Base-by-base conservation (phyloP, 2,888 invertebrate species). In the Morinoia aosen region DNA sequence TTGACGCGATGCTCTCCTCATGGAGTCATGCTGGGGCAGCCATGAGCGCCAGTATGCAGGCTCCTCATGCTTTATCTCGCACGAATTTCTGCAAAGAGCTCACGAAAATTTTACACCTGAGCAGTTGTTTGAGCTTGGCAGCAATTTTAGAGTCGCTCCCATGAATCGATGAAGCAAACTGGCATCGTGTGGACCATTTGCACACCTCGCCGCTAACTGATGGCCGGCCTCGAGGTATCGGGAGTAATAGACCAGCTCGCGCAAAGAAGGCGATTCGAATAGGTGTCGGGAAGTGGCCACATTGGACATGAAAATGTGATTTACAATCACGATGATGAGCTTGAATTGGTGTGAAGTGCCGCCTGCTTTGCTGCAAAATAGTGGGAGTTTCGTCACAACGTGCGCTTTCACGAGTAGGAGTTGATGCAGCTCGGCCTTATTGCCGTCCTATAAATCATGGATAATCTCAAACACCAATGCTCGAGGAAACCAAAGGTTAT, bases 61-160 rank as follows among this genome's bases (percentile, higher is more conserved):
- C 93, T 93, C 33, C 93, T 57, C 93, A 93, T 93, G 93, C 58
- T 93, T 93, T 93, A 93, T 93, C 93, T 93, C 93, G 93, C 93
- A 93, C 93, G 93, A 93, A 93, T 93, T 93, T 93, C 93, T 48
- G 93, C 93, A 93, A 93, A 93, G 93, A 93, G 93, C 93, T 93
- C 93, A 93, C 93, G 93, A 93, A 93, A 93, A 93, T 93, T 93
- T 93, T 93, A 93, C 93, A 93, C 93, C 48, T 93, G 93, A 93
- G 93, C 93, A 93, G 93, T 93, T 93, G 93, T 93, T 93, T 93
- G 57, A 93, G 93, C 93, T 39, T 48, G 93, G 93, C 58, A 57
- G 93, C 93, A 93, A 93, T 93, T 93, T 93, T 93, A 93, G 93
- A 57, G 93, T 57, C 93, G 93, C 93, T 93, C 57, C 93, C 48